A percentile compares a stretch with the other conserved stretches of the same genome.
phyloP scores from a whole-genome alignment of 2,113 vertebrate species.

The Trinectes maculatus region DNA sequence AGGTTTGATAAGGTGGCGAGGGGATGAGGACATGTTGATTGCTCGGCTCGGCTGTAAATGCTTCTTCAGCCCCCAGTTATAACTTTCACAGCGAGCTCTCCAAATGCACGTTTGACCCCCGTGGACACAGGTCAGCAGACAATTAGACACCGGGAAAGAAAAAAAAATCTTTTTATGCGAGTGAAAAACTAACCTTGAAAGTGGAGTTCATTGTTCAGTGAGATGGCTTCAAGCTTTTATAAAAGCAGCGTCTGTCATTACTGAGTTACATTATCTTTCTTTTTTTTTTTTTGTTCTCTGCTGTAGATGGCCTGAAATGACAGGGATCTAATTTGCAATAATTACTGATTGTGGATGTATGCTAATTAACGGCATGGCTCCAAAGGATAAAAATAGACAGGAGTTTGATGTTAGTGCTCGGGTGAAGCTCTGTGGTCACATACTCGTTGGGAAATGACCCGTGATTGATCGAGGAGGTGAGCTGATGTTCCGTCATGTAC shows the following conservation, averaged over 20 bases:
- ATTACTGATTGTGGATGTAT: constrained; percentile 50
- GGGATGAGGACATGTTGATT: constrained; percentile 39
- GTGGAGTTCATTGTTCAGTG: constrained; percentile 32
- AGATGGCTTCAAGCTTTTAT: constrained; percentile 25
- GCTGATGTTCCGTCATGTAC: constrained; percentile 47
- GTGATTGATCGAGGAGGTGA: constrained; percentile 46
- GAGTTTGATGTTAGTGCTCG: constrained; percentile 44
- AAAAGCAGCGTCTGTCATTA: constrained; percentile 38
- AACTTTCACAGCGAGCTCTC: constrained; percentile 54
- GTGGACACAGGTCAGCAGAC: constrained; percentile 41
- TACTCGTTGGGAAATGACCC: constrained; percentile 51
- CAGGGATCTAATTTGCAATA: constrained; percentile 42
- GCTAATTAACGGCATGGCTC: constrained; percentile 57
- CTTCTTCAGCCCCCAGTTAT: constrained; percentile 49
- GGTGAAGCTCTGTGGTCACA: constrained; percentile 35
- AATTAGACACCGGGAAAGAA: constrained; percentile 30
- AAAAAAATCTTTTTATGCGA: constrained; percentile 10
- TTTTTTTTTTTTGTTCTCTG: background rate
- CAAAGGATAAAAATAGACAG: constrained; percentile 51
- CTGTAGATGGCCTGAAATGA: constrained; percentile 36
- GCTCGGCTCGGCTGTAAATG: constrained; percentile 15
- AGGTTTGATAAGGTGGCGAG: constrained; percentile 13
- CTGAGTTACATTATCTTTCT: constrained; percentile 4
- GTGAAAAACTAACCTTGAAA: constrained; percentile 57
- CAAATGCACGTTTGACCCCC: constrained; percentile 38